Evolutionary conservation across 2,888 invertebrate species (phyloP), one percentile per base, ranked within the genome.

Genomic region (Drosophila borealis): DNA sequence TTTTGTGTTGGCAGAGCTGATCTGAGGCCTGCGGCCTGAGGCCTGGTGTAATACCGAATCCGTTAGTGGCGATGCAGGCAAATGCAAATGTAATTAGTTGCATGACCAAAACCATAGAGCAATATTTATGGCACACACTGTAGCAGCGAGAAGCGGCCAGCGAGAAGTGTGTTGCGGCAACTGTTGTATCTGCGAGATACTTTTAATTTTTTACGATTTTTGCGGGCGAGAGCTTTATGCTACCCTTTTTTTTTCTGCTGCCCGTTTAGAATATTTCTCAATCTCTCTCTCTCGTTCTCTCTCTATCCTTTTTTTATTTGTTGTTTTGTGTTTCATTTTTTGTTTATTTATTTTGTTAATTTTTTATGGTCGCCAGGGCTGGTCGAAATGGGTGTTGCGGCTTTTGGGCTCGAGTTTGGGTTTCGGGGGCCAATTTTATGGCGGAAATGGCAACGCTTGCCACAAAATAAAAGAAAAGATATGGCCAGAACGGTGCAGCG

Each of bases 21-120:
- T 39, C 25, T 50, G 37, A 37, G 19, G 17, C 17, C 46, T 17
- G 46, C 4, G 37, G 39, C 11, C 17, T 17, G 14, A 53, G 29
- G 13, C 17, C 25, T 25, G 53, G 33, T 25, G 44, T 13, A 10
- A 29, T 33, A 41, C 41, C 2, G 17, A 48, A 48, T 14, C 33
- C 25, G n/a, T 25, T 50, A 45, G 53, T 37, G 42, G 13, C 46
- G 19, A 19, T 68, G 57, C 37, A 59, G 51, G 45, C 45, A 70
- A 75, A 85, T 85, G 84, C 88, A 85, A 85, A 85, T 85, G 84
- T 88, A 88, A 85, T 85, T 85, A 85, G 84, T 85, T 85, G 86
- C 88, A 86, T 78, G 87, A 76, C 74, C 86, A 72, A 80, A 80
- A 79, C 82, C 82, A 88, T 79, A 88, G 74, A 88, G 88, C 85